Conservation (phyloP, 2,888 invertebrate species). For the Ptychoptera contaminata region DNA sequence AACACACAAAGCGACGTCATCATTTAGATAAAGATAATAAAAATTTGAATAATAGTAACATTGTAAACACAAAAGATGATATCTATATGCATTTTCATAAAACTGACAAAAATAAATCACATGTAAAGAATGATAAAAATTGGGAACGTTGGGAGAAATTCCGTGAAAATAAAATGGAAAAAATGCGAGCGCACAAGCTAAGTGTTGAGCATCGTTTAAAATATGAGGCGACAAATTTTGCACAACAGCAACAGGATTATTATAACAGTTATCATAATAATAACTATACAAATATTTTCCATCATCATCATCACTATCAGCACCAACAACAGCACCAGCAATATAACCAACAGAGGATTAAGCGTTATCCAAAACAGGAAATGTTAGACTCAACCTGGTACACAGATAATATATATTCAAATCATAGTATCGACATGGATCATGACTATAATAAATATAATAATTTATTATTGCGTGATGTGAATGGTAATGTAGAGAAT, state of each 20-base stretch:
- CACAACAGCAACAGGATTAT: conserved; percentile 1
- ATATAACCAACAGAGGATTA: not conserved
- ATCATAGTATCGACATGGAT: conserved; percentile 28
- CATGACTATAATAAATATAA: conserved; percentile 25
- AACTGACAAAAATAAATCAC: conserved; percentile 6
- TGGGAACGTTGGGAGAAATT: conserved; percentile 32
- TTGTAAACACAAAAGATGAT: conserved; percentile 11
- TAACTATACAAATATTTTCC: no score
- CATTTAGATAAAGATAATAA: conserved; percentile 7
- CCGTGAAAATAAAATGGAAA: conserved; percentile 29
- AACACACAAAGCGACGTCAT: conserved; percentile 16
- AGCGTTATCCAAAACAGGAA: conserved; percentile 21
- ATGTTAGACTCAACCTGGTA: conserved; percentile 30
- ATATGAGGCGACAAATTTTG: conserved; percentile 1
- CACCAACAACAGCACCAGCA: conserved; percentile 1
- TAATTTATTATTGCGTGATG: conserved; percentile 23
- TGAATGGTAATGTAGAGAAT: conserved; percentile 24
- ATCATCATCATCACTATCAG: not conserved
- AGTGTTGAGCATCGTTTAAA: conserved; percentile 7
- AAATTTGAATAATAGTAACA: conserved; percentile 17
- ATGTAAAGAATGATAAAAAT: conserved; percentile 23
- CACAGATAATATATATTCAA: conserved; percentile 31
- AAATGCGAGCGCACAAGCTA: conserved; percentile 18
- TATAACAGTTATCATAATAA: not conserved
- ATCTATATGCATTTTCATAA: conserved; percentile 8